A percentile compares a stretch with the other conserved stretches of the same genome.
Evolutionary conservation across 2,888 invertebrate species (phyloP).

Genomic region (Philereme vetulata): DNA sequence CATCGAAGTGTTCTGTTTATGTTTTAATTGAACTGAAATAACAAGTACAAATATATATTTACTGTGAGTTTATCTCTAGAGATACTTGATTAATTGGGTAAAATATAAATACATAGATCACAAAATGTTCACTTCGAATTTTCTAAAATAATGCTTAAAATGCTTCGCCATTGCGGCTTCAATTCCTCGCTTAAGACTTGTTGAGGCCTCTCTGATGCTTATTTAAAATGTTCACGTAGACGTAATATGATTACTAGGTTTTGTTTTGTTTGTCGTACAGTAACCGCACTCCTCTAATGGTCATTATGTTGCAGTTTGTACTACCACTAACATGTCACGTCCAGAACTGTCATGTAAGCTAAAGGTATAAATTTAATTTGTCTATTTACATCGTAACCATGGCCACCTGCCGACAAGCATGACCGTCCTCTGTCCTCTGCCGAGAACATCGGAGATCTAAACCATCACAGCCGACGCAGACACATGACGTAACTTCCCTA

Average conservation of each 20-base stretch:
- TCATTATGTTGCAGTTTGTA: slow-evolving; percentile 84
- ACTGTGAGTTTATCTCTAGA: neutral
- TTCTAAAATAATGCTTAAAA: slow-evolving; percentile 70
- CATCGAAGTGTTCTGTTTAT: slow-evolving; percentile 60
- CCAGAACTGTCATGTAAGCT: slow-evolving; percentile 84
- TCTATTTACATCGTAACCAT: slow-evolving; percentile 78
- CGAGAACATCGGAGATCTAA: slow-evolving; percentile 61
- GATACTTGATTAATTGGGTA: neutral
- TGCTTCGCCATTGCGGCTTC: slow-evolving; percentile 80
- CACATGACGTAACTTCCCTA: slow-evolving; percentile 73
- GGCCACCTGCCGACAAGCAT: slow-evolving; percentile 74
- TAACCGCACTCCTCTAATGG: slow-evolving; percentile 83
- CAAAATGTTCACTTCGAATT: slow-evolving; percentile 60
- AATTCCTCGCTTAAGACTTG: slow-evolving; percentile 77
- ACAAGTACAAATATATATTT: neutral
- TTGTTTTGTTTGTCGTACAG: slow-evolving; percentile 83
- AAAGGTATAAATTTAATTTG: slow-evolving; percentile 82
- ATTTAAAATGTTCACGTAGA: slow-evolving; percentile 80
- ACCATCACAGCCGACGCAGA: slow-evolving; percentile 69
- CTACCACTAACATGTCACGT: slow-evolving; percentile 84
- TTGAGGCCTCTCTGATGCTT: slow-evolving; percentile 81
- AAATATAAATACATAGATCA: neutral
- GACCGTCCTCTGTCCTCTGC: slow-evolving; percentile 66
- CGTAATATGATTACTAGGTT: slow-evolving; percentile 78
- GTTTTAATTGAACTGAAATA: slow-evolving; percentile 13